phyloP scores from a whole-genome alignment of 2,888 invertebrate genomes.

The Phorcus lineatus region DNA sequence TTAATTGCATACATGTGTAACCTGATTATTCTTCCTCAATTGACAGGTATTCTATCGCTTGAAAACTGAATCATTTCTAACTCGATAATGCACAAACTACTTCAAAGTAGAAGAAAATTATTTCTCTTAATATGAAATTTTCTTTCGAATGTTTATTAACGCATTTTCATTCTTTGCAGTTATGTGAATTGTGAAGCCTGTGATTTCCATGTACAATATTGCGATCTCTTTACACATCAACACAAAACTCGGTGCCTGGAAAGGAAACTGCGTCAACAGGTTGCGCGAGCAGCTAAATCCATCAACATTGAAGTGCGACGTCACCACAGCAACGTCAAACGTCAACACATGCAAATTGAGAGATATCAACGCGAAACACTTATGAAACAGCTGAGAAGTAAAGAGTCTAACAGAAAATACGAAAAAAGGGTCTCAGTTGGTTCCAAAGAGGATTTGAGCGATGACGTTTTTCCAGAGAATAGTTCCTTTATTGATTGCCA shows the following conservation, averaged over 20 bases:
- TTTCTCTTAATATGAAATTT: no score
- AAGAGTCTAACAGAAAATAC: neutral
- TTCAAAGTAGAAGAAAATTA: no score
- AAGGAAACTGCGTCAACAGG: constrained; percentile 59
- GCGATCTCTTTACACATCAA: constrained; percentile 61
- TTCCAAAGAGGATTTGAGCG: neutral
- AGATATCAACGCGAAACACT: constrained; percentile 36
- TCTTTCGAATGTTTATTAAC: neutral
- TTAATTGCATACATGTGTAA: no score
- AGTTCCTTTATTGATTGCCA: no score
- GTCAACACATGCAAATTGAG: constrained; percentile 35
- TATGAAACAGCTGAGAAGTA: constrained; percentile 38
- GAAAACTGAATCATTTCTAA: no score
- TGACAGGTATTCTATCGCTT: no score
- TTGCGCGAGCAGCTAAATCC: constrained; percentile 51
- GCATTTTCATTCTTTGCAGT: neutral
- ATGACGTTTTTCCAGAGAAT: constrained; percentile 23
- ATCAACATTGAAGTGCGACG: constrained; percentile 46
- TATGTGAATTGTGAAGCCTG: constrained; percentile 62
- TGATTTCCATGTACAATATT: constrained; percentile 50
- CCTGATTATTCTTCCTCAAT: no score
- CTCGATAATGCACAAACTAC: no score
- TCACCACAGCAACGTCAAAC: constrained; percentile 48
- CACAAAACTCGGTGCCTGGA: constrained; percentile 58
- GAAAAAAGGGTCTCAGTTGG: neutral